These are phyloP conservation scores for Pandemis corylana DNA, from an alignment of 2,888 invertebrate species.

Conservation along the genomic window DNA sequence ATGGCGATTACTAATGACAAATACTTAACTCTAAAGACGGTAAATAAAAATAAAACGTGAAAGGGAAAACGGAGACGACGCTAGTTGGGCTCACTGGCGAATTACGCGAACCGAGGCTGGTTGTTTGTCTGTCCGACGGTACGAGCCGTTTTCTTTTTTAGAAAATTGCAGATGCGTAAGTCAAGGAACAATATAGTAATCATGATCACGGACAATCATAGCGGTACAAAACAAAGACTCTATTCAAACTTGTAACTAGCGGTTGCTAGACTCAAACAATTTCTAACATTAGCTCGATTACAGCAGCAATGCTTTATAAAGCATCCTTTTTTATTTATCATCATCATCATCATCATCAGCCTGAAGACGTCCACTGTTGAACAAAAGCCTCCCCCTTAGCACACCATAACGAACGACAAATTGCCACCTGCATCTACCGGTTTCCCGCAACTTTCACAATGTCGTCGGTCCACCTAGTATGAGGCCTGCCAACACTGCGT, in stretches of 20 bases:
- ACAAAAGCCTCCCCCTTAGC: too few relatives aligned
- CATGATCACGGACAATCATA: constrained; percentile 13
- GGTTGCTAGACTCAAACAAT: too few relatives aligned
- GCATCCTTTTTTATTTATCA: background rate
- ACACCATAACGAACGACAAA: too few relatives aligned
- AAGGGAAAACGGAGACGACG: constrained; percentile 32
- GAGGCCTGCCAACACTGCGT: too few relatives aligned
- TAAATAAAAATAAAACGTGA: constrained; percentile 23
- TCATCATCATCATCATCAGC: too few relatives aligned
- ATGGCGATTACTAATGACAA: constrained; percentile 15
- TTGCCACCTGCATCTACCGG: too few relatives aligned
- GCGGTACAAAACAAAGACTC: background rate
- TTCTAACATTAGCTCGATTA: too few relatives aligned
- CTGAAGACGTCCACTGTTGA: too few relatives aligned
- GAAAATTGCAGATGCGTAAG: constrained; percentile 20
- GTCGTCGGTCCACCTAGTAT: too few relatives aligned
- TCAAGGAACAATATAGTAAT: constrained; percentile 29
- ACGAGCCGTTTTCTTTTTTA: constrained; percentile 33
- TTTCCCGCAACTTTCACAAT: too few relatives aligned
- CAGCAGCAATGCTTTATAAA: too few relatives aligned
- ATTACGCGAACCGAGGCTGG: constrained; percentile 11
- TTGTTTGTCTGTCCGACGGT: background rate
- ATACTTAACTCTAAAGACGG: constrained; percentile 15
- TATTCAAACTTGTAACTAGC: background rate
- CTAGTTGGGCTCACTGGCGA: constrained; percentile 12